Evolutionary conservation across 2,888 invertebrate genomes (phyloP).

Genomic region (Cetonia aurata): DNA sequence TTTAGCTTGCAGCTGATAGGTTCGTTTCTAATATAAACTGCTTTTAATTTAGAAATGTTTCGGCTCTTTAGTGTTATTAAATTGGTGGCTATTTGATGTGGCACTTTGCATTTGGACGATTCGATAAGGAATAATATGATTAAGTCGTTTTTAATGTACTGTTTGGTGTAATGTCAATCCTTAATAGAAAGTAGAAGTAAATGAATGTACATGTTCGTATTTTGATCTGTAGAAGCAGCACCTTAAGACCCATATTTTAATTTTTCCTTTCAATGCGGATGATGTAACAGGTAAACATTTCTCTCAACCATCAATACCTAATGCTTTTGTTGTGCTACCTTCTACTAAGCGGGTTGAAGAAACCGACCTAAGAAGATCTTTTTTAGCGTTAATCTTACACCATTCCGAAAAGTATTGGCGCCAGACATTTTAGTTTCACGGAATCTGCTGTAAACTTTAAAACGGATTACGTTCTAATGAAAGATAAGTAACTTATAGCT

Average conservation of each 20-base stretch:
- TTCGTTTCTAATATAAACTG: slow-evolving; percentile 22
- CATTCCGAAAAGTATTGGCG: slow-evolving; percentile 28
- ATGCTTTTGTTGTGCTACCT: slow-evolving; percentile 17
- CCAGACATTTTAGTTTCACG: slow-evolving; percentile 34
- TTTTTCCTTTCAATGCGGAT: background rate
- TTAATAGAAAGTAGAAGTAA: background rate
- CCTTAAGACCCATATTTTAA: background rate
- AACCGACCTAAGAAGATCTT: slow-evolving; percentile 29
- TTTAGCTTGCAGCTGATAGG: slow-evolving; percentile 13
- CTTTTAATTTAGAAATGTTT: slow-evolving; percentile 36
- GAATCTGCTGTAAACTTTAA: slow-evolving; percentile 31
- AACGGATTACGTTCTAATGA: slow-evolving; percentile 34
- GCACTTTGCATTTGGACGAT: slow-evolving; percentile 7
- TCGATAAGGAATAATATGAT: slow-evolving; percentile 19
- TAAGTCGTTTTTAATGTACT: slow-evolving; percentile 34
- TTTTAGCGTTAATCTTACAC: slow-evolving; percentile 26
- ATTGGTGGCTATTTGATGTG: slow-evolving; percentile 35
- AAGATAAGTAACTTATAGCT: slow-evolving; percentile 39
- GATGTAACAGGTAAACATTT: slow-evolving; percentile 21
- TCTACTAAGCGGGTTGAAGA: slow-evolving; percentile 26
- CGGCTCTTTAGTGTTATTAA: slow-evolving; percentile 32
- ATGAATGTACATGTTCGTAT: too few species aligned
- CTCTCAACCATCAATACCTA: background rate
- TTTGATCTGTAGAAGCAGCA: too few species aligned
- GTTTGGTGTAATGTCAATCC: slow-evolving; percentile 13